These are phyloP conservation scores for Epinotia ramella DNA, from an alignment of 2,888 invertebrate genomes.

Conservation along the genomic window DNA sequence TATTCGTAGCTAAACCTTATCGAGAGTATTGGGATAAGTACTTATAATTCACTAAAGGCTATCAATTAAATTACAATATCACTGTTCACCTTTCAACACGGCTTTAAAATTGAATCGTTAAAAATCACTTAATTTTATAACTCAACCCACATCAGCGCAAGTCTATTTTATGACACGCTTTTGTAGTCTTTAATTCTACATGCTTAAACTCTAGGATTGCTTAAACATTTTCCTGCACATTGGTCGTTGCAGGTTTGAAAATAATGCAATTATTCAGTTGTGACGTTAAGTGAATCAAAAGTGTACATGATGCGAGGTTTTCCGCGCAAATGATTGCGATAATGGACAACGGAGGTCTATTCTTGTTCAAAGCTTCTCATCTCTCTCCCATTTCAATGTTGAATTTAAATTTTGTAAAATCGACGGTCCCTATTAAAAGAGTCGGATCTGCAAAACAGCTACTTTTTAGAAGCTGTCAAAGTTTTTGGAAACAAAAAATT, in stretches of 20 bases:
- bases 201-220: not conserved
- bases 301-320: conserved; percentile 11
- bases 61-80: not conserved
- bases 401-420: too few relatives aligned
- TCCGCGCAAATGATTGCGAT: conserved; percentile 14
- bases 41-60: not conserved
- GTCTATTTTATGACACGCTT: not conserved
- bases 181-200: not conserved
- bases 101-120: not conserved
- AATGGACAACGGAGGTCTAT: not conserved
- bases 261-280: conserved; percentile 12
- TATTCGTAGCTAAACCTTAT: too few relatives aligned
- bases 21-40: too few relatives aligned
- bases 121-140: not conserved
- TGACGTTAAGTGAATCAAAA: conserved; percentile 11
- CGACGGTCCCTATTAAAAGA: too few relatives aligned
- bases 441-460: too few relatives aligned
- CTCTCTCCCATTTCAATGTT: too few relatives aligned
- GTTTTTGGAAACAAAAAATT: too few relatives aligned
- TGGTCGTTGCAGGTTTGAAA: not conserved
- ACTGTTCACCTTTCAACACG: not conserved
- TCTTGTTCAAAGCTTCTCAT: not conserved
- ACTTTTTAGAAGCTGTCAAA: too few relatives aligned
- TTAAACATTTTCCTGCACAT: not conserved
- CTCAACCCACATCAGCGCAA: not conserved